Conservation (phyloP, 2,797 vertebrate species). For the Microcaecilia unicolor region DNA sequence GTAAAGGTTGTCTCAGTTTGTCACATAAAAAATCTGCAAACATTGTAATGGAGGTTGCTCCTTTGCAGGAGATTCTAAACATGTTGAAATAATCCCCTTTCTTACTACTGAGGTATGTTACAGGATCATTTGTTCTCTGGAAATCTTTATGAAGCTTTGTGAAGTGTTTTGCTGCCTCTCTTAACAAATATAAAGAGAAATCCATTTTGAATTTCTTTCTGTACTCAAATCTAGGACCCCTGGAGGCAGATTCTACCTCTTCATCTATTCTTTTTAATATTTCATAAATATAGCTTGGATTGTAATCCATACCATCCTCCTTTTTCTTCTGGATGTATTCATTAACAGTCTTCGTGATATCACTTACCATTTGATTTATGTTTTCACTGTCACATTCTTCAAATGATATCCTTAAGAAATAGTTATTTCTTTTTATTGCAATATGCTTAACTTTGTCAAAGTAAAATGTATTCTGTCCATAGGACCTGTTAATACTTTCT, state of each 20-base stretch:
- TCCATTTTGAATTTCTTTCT: not conserved
- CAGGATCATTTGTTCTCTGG: slow-evolving; percentile 22
- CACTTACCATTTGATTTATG: not conserved
- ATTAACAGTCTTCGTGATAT: not conserved
- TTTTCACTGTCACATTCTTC: not conserved
- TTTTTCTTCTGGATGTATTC: not conserved
- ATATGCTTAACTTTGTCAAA: not conserved
- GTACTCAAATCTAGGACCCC: not conserved
- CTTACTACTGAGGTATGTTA: slow-evolving; percentile 24
- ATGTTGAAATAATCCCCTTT: slow-evolving; percentile 32
- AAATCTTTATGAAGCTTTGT: slow-evolving; percentile 15
- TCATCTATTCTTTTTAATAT: not conserved
- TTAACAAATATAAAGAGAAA: not conserved
- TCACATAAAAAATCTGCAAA: not conserved
- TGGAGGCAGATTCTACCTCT: not conserved
- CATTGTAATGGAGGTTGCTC: not conserved
- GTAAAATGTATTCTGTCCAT: not conserved
- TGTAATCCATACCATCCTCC: not conserved
- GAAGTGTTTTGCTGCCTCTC: slow-evolving; percentile 4
- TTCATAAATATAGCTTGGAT: not conserved
- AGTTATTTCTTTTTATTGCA: not conserved
- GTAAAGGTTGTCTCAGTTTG: not conserved
- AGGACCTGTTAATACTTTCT: not conserved
- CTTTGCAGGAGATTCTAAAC: not conserved
- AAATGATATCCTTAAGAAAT: fast-evolving